Evolutionary conservation across 2,797 vertebrate species (phyloP), one percentile per base, ranked within the genome.

Genomic region (Gastrophryne carolinensis): DNA sequence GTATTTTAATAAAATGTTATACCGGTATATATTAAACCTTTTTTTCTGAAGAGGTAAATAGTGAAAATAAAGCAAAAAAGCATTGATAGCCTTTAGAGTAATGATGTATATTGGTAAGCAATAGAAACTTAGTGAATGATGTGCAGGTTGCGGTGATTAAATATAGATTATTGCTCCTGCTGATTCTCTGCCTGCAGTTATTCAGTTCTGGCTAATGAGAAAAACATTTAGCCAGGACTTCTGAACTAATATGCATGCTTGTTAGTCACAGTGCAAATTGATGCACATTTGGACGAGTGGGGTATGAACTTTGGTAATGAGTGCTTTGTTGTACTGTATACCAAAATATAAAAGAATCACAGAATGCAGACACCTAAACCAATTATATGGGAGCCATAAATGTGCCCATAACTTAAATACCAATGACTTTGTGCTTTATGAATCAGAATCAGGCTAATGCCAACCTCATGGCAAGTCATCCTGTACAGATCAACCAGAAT

Each of bases 401-500:
- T 72, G 75, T 60, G 75, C 61, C 57, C 75, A 78, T 78, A 78
- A 78, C 68, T 72, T 78, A 78, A 27, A 78, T 78, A 78, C 68
- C 75, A 78, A 78, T 78, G 75, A 72, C 61, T 78, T 78, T n/a
- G 75, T 49, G 3, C 2, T 29, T 58, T 29, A 71, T 74, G 69
- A 67, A 78, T 52, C 77, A 69, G 75, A 61, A 74, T 30, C 23
- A 3, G 49, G 81, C 67, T 67, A 80, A 50, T 35, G 27, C 23
- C 19, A 2, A 47, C 0, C 1, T 73, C 11, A 1, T 81, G 82
- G 83, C 86, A 73, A 84, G 65, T 69, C 56, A 78, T 79, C 80
- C 75, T 73, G 21, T 73, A 74, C 80, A 65, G 79, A 64, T 79
- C 85, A 82, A 13, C 26, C 49, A 37, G 75, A 83, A 80, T 69